These are phyloP conservation scores for Amphiprion ocellaris DNA, from an alignment of 2,113 vertebrate species.

Conservation along the genomic window DNA sequence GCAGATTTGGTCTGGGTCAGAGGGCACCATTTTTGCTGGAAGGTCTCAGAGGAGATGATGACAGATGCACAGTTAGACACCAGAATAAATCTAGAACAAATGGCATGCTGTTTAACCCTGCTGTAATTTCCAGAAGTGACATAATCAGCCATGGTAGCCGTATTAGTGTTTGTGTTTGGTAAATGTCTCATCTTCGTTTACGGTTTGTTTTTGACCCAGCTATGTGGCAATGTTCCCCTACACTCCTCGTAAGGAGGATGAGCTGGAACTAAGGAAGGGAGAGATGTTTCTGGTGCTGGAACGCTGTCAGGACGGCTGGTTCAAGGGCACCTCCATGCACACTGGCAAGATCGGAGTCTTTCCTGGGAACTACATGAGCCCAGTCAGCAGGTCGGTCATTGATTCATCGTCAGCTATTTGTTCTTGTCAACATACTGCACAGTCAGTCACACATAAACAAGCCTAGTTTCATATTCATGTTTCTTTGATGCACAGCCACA, in stretches of 20 bases:
- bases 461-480: neutral
- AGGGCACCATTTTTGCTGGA: slow-evolving; percentile 36
- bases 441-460: neutral
- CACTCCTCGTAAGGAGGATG: slow-evolving; percentile 95
- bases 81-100: slow-evolving; percentile 38
- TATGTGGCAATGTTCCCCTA: slow-evolving; percentile 96
- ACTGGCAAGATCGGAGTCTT: slow-evolving; percentile 98
- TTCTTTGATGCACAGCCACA: neutral
- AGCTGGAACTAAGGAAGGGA: slow-evolving; percentile 96
- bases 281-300: slow-evolving; percentile 99
- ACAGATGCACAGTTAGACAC: slow-evolving; percentile 38
- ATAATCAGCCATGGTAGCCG: neutral
- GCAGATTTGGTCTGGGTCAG: slow-evolving; percentile 58
- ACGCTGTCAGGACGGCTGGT: slow-evolving; percentile 98
- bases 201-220: slow-evolving; percentile 49
- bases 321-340: slow-evolving; percentile 99
- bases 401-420: slow-evolving; percentile 40
- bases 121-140: neutral
- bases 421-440: slow-evolving; percentile 13
- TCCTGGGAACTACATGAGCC: slow-evolving; percentile 98
- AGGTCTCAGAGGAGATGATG: slow-evolving; percentile 48
- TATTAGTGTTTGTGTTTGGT: neutral
- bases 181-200: slow-evolving; percentile 17
- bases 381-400: slow-evolving; percentile 88
- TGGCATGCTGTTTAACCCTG: neutral